phyloP scores from a whole-genome alignment of 2,797 vertebrate genomes.

The Gallinago stenura region DNA sequence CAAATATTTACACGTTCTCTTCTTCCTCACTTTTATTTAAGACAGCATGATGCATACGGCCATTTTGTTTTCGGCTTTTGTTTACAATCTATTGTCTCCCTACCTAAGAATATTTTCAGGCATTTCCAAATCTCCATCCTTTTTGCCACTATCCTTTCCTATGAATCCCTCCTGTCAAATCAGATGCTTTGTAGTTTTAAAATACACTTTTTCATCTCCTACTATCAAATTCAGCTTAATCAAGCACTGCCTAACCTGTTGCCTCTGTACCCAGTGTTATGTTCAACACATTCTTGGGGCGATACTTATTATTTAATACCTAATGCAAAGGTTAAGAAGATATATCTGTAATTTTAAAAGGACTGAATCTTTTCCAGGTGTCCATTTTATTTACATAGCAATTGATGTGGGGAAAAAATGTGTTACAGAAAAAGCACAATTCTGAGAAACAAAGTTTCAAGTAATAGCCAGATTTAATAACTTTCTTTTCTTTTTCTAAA shows the following conservation, averaged over 20 bases:
- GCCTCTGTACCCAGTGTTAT: not conserved
- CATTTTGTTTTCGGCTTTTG: not conserved
- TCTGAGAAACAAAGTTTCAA: not conserved
- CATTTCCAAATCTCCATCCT: not conserved
- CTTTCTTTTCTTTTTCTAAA: not conserved
- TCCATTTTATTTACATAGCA: not conserved
- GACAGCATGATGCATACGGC: rapidly evolving
- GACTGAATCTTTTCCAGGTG: not conserved
- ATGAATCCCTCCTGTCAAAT: not conserved
- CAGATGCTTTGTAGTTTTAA: not conserved
- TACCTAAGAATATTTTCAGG: not conserved
- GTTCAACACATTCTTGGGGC: not conserved
- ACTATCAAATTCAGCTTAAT: not conserved
- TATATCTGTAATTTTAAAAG: not conserved
- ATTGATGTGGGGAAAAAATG: not conserved
- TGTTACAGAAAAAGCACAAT: not conserved
- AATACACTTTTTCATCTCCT: not conserved
- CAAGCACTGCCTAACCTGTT: not conserved
- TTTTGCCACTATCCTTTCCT: not conserved
- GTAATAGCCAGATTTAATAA: not conserved
- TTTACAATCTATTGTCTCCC: not conserved
- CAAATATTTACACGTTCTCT: not conserved
- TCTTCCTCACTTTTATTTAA: not conserved
- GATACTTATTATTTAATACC: not conserved
- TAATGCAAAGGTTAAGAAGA: not conserved